A percentile compares a stretch with the other conserved stretches of the same genome.
phyloP scores from a whole-genome alignment of 2,113 vertebrate genomes.

The Bos indicus region DNA sequence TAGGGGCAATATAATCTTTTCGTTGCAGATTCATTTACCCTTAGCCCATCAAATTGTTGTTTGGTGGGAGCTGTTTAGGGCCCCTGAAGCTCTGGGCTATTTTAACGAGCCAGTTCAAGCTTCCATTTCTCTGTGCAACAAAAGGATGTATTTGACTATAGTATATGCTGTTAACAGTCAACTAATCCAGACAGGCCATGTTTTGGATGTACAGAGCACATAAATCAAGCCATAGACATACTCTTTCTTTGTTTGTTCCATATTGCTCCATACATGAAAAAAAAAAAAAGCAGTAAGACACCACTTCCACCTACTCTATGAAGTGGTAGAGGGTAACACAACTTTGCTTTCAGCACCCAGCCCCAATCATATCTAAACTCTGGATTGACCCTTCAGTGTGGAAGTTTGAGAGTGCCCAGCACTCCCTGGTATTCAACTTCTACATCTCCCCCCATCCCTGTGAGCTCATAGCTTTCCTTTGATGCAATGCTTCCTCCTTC shows the following conservation, averaged over 20 bases:
- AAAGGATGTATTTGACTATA: not conserved
- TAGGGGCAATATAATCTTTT: conserved; percentile 17
- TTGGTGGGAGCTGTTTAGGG: not conserved
- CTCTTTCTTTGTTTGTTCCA: not conserved
- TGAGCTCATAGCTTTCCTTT: not conserved
- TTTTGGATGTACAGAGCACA: not conserved
- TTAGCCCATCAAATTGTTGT: conserved; percentile 1
- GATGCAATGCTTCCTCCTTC: rapidly evolving
- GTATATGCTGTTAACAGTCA: not conserved
- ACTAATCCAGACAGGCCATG: not conserved
- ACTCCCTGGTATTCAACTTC: not conserved
- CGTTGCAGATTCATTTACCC: not conserved
- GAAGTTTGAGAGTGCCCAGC: not conserved
- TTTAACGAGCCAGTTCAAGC: conserved; percentile 20
- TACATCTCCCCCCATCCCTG: not conserved
- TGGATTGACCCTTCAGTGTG: not conserved
- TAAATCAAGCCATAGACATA: not conserved
- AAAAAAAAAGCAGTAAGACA: not conserved
- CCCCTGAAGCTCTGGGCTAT: conserved; percentile 9
- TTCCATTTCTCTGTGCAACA: conserved; percentile 7
- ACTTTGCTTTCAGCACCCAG: not conserved
- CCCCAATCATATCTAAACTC: not conserved
- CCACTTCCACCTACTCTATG: not conserved
- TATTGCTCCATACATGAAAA: not conserved
- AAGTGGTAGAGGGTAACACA: not conserved